Conservation (phyloP, 2,113 vertebrate genomes). For the Picathartes gymnocephalus region DNA sequence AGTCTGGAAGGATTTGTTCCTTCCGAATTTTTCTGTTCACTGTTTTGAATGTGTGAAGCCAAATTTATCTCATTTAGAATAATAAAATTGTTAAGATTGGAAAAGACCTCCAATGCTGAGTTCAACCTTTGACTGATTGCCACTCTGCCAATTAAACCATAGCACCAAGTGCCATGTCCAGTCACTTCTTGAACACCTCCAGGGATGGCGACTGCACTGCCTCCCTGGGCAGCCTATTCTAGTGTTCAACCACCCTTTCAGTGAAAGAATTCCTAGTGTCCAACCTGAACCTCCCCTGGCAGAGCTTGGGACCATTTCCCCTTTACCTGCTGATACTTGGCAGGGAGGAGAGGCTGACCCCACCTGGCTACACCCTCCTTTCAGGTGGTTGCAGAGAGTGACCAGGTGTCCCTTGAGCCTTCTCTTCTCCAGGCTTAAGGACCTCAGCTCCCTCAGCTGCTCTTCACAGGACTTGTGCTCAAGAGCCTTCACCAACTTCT, state of each 20-base stretch:
- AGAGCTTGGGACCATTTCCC: not conserved
- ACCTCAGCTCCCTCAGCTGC: not conserved
- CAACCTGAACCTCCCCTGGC: not conserved
- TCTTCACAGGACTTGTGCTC: not conserved
- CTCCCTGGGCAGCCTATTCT: not conserved
- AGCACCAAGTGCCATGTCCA: rapidly evolving
- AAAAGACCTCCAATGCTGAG: not conserved
- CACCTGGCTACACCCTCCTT: not conserved
- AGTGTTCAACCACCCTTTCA: not conserved
- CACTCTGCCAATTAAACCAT: not conserved
- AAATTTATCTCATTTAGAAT: not conserved
- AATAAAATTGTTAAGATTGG: not conserved
- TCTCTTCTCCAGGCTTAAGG: not conserved
- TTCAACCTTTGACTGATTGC: not conserved
- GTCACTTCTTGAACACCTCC: not conserved
- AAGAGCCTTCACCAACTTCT: not conserved
- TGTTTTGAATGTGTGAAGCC: not conserved
- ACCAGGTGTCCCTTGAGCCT: not conserved
- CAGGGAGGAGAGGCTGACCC: not conserved
- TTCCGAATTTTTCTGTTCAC: not conserved
- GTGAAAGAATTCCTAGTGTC: not conserved
- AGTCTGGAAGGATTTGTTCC: not conserved
- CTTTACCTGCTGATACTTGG: not conserved
- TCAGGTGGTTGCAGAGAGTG: not conserved
- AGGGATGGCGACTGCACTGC: not conserved